Evolutionary conservation across 1,140 invertebrate species (phyloP).

Genomic region (Formica exsecta): DNA sequence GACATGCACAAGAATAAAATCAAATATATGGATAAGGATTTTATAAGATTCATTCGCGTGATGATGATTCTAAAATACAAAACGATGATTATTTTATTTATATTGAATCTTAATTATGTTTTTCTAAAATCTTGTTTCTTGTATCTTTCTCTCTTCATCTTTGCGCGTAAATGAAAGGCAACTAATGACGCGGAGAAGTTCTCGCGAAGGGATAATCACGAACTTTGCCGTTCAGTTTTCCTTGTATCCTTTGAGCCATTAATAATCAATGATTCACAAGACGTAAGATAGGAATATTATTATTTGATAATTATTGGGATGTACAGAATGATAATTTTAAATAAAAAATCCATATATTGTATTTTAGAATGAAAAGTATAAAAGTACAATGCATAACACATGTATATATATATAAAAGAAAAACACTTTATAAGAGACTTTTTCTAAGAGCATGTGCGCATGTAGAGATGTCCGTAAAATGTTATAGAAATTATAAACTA

Average conservation of each 20-base stretch:
- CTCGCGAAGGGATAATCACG: constrained; percentile 57
- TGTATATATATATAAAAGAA: background rate
- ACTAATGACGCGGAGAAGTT: constrained; percentile 62
- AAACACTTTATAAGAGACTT: background rate
- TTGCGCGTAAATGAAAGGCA: constrained; percentile 43
- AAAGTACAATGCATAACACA: constrained; percentile 31
- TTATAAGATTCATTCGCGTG: background rate
- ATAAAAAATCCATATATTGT: constrained; percentile 27
- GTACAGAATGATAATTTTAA: constrained; percentile 6
- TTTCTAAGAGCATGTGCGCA: background rate
- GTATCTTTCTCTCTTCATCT: constrained; percentile 32
- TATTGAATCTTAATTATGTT: constrained; percentile 20
- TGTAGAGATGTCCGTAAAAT: background rate
- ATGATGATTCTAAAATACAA: constrained; percentile 18
- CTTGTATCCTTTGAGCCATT: constrained; percentile 54
- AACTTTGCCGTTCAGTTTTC: constrained; percentile 62
- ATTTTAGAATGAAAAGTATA: constrained; percentile 35
- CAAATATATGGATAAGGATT: background rate
- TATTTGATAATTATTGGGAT: background rate
- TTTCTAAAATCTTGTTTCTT: constrained; percentile 38
- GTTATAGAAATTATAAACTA: background rate
- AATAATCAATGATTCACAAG: constrained; percentile 70
- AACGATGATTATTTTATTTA: constrained; percentile 28
- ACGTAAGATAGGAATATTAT: constrained; percentile 36
- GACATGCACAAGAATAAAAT: background rate